These are phyloP conservation scores for Nyctibius bracteatus DNA, from an alignment of 2,113 vertebrate species.

Conservation along the genomic window DNA sequence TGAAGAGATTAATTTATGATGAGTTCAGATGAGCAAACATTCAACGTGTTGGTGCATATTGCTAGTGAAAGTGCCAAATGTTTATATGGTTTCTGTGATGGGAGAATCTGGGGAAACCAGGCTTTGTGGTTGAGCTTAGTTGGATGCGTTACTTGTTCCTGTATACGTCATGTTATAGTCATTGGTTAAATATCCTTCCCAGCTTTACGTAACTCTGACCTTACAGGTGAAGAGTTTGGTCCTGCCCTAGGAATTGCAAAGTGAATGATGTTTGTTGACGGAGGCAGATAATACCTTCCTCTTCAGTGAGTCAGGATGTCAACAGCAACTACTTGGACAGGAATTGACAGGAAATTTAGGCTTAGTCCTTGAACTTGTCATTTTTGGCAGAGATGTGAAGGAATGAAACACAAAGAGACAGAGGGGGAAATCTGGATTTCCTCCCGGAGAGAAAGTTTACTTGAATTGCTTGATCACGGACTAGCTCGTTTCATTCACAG, in stretches of 20 bases:
- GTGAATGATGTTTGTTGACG: slow-evolving; percentile 1
- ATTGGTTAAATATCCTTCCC: slow-evolving; percentile 14
- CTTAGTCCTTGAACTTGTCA: neutral
- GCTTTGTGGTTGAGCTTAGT: neutral
- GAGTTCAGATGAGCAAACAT: neutral
- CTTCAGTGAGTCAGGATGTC: neutral
- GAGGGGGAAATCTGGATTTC: slow-evolving; percentile 9
- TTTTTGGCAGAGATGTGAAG: slow-evolving; percentile 12
- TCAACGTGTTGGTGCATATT: neutral
- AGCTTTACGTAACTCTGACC: neutral
- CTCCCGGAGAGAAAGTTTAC: neutral
- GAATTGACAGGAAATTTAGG: neutral
- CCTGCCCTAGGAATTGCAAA: slow-evolving; percentile 1
- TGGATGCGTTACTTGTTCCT: neutral
- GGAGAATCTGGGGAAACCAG: neutral
- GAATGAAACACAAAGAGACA: neutral
- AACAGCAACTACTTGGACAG: neutral
- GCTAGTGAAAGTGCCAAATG: neutral
- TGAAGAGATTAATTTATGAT: neutral
- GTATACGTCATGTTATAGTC: neutral
- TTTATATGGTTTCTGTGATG: neutral
- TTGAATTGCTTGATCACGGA: neutral
- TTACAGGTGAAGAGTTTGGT: slow-evolving; percentile 15
- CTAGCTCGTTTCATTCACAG: slow-evolving; percentile 19
- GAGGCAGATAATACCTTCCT: slow-evolving; percentile 11